Conservation (phyloP, 2,888 invertebrate species). For the Eulithis prunata region DNA sequence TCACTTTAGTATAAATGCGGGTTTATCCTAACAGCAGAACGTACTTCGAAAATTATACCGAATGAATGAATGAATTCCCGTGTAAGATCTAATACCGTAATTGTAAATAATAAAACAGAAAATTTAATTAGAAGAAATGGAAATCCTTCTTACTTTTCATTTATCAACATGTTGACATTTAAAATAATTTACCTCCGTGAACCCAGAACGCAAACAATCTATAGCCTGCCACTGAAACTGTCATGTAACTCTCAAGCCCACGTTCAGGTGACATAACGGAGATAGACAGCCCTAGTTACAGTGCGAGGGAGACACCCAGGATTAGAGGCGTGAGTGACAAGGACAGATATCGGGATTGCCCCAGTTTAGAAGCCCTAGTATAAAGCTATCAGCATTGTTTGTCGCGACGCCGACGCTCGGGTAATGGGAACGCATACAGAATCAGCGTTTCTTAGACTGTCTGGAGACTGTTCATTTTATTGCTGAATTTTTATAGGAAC, state of each 20-base stretch:
- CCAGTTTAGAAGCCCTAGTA: constrained; percentile 60
- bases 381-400: constrained; percentile 69
- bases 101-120: neutral
- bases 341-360: constrained; percentile 73
- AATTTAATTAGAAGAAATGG: neutral
- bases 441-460: constrained; percentile 57
- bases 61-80: too few species aligned
- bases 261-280: constrained; percentile 39
- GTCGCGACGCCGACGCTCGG: constrained; percentile 52
- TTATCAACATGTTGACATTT: neutral
- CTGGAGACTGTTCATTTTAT: constrained; percentile 50
- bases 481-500: neutral
- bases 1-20: too few species aligned
- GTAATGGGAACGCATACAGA: constrained; percentile 59
- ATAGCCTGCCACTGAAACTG: constrained; percentile 25
- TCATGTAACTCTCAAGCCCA: constrained; percentile 32
- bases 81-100: too few species aligned
- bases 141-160: neutral
- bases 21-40: too few species aligned
- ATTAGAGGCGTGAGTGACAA: constrained; percentile 60
- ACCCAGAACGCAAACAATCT: constrained; percentile 7
- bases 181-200: neutral
- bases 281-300: constrained; percentile 50
- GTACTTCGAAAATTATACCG: too few species aligned
- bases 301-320: constrained; percentile 53